Evolutionary conservation across 2,113 vertebrate genomes (phyloP).

Genomic region (Empidonax alnorum): DNA sequence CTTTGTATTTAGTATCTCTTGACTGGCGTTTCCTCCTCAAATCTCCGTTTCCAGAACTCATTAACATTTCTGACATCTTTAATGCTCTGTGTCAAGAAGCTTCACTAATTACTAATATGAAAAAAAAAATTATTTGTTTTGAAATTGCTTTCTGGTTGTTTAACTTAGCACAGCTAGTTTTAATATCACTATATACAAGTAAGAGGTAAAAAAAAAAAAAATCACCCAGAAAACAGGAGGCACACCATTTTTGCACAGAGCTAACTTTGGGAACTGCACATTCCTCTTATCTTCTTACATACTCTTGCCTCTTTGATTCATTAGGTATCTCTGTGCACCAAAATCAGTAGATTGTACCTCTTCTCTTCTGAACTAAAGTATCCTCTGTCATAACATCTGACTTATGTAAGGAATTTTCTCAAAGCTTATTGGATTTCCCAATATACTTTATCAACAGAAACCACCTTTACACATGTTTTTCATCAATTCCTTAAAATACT

Average conservation of each 20-base stretch:
- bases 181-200: not conserved
- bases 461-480: not conserved
- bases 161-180: not conserved
- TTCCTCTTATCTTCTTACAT: not conserved
- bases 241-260: not conserved
- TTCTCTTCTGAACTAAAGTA: not conserved
- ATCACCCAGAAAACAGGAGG: not conserved
- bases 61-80: not conserved
- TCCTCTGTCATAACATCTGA: not conserved
- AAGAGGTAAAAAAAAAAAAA: not conserved
- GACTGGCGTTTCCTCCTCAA: not conserved
- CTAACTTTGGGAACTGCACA: not conserved
- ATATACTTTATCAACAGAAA: not conserved
- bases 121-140: not conserved
- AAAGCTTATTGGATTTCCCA: not conserved
- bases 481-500: not conserved
- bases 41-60: not conserved
- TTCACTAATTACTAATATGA: not conserved
- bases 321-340: not conserved
- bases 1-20: not conserved
- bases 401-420: not conserved
- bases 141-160: not conserved
- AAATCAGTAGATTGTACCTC: not conserved
- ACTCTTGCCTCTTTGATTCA: not conserved
- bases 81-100: not conserved